These are phyloP conservation scores for Nesidiocoris tenuis DNA, from an alignment of 2,888 invertebrate genomes.

Conservation along the genomic window DNA sequence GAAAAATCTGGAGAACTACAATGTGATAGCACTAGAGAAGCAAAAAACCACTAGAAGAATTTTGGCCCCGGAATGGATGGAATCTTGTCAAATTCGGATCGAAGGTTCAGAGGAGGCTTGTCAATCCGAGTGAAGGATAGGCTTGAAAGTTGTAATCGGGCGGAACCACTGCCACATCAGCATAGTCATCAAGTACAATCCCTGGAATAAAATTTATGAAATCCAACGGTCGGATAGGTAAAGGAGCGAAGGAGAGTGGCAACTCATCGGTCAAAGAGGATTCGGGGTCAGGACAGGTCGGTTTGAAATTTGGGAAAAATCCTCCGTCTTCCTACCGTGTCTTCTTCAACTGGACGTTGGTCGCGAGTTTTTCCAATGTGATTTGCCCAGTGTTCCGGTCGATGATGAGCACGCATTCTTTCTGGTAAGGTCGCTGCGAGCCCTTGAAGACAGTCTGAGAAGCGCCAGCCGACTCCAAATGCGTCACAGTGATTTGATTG, in stretches of 20 bases:
- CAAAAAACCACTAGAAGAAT: background rate
- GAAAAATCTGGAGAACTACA: too few species aligned
- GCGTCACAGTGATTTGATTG: constrained; percentile 84
- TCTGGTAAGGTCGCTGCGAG: constrained; percentile 84
- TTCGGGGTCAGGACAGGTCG: too few species aligned
- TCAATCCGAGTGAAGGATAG: too few species aligned
- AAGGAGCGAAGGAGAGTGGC: background rate
- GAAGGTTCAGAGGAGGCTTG: too few species aligned
- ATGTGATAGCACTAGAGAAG: background rate
- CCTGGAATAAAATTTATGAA: background rate
- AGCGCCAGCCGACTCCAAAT: constrained; percentile 81
- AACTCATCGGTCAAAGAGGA: too few species aligned
- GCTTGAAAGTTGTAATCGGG: background rate
- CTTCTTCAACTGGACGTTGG: constrained; percentile 90
- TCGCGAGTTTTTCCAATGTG: constrained; percentile 85
- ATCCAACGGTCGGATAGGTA: too few species aligned
- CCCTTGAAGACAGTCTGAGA: constrained; percentile 94
- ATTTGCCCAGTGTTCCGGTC: constrained; percentile 91
- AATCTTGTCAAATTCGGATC: too few species aligned
- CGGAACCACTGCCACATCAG: background rate
- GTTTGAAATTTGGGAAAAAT: too few species aligned
- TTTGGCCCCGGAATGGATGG: too few species aligned
- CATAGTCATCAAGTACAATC: background rate
- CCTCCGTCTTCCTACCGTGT: too few species aligned
- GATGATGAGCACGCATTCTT: constrained; percentile 93